Evolutionary conservation across 2,797 vertebrate species (phyloP).

Genomic region (Protonibea diacanthus): DNA sequence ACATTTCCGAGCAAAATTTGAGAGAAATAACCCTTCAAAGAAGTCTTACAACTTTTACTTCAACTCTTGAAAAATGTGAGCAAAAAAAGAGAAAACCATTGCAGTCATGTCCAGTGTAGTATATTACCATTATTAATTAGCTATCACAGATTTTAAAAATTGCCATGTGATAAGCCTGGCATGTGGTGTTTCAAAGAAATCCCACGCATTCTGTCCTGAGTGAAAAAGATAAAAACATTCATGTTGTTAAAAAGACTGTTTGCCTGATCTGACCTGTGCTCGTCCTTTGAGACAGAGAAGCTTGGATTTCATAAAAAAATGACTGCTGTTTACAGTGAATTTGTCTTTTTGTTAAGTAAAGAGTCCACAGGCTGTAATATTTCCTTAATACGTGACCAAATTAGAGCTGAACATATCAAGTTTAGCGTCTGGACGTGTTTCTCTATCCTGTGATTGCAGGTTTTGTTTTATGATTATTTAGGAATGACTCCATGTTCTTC

Average conservation of each 20-base stretch:
- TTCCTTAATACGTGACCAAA: neutral
- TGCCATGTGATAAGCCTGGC: no score
- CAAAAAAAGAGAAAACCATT: no score
- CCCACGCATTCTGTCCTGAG: no score
- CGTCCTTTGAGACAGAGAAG: neutral
- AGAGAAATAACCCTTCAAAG: no score
- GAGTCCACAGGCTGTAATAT: neutral
- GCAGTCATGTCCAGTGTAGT: no score
- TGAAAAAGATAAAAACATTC: neutral
- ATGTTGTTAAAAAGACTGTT: neutral
- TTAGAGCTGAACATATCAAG: neutral
- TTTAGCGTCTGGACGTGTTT: neutral
- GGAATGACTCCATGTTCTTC: neutral
- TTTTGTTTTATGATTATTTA: conserved; percentile 1
- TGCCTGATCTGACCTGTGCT: no score
- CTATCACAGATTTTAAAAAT: no score
- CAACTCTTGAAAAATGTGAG: no score
- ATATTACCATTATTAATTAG: no score
- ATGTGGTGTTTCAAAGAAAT: no score
- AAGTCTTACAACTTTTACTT: no score
- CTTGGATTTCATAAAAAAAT: neutral
- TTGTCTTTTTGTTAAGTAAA: neutral
- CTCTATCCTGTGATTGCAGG: neutral
- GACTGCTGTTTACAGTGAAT: neutral
- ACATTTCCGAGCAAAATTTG: no score